Percentiles rank a stretch among this genome's conserved stretches.
phyloP scores from a whole-genome alignment of 2,113 vertebrate species.

The Tor tambroides region DNA sequence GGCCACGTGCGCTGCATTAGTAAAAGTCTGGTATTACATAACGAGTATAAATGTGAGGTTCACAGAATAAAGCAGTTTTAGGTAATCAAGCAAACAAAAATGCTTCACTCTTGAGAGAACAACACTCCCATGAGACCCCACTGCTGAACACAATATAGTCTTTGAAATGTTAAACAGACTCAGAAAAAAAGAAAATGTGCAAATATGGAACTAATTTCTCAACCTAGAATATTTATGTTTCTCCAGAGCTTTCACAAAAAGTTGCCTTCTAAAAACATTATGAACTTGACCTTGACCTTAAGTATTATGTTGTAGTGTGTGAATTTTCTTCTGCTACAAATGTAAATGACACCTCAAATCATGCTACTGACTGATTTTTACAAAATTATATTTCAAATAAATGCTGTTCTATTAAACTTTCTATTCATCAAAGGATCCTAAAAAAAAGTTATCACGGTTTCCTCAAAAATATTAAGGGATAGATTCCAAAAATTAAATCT shows the following conservation, averaged over 20 bases:
- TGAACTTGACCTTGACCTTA: not conserved
- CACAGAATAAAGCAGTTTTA: slow-evolving; percentile 6
- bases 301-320: not conserved
- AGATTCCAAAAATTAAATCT: too few relatives aligned
- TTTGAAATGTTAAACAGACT: slow-evolving; percentile 1
- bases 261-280: not conserved
- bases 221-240: not conserved
- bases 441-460: too few relatives aligned
- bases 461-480: too few relatives aligned
- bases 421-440: too few relatives aligned
- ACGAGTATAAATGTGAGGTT: not conserved
- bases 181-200: not conserved
- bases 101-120: not conserved
- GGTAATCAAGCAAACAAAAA: slow-evolving; percentile 9
- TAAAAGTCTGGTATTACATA: not conserved
- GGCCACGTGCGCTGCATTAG: not conserved
- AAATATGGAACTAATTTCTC: not conserved
- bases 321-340: not conserved
- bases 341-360: not conserved
- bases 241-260: not conserved
- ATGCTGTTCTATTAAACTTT: too few relatives aligned
- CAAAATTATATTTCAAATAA: too few relatives aligned
- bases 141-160: not conserved
- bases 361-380: too few relatives aligned
- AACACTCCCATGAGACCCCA: not conserved